Base-by-base conservation (phyloP, 2,113 vertebrate genomes). In the Gobius niger region DNA sequence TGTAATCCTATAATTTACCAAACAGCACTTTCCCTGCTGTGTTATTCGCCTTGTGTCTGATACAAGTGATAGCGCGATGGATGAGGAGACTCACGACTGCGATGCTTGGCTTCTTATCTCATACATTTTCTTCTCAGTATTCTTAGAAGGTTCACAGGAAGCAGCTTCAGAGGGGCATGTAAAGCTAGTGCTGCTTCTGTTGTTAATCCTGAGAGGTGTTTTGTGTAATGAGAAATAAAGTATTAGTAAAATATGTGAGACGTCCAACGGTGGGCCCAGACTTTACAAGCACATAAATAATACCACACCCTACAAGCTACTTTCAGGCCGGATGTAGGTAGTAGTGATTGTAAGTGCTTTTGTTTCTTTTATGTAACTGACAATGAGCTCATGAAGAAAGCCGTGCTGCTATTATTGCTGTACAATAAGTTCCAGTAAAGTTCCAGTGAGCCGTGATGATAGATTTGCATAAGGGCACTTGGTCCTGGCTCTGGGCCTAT, bases 41-140 rank as follows among this genome's bases (percentile, higher is more conserved):
- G 74, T 76, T 69, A 4, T 19, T 7, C 3, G 4, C 56, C 47
- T 47, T 12, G 63, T 54, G 70, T 53, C 19, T n/a, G 82, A 84
- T 61, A 81, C 1, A 75, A 71, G 49, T 63, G 77, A 85, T 74
- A 61, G 75, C 63, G 76, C 72, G 64, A 59, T 6, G 41, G 16
- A n/a, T 52, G 54, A 51, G 52, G 41, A 78, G 72, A 78, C 75
- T 73, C 70, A 65, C 6, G 70, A 9, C 78, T 77, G 68, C 49
- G 62, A 70, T 57, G 49, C 47, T 85, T 82, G 82, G 84, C 80
- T 88, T 78, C 85, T 87, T 78, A 74, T 51, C 16, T 60, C 85
- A 84, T 80, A n/a, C 14, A 4, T 0, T 59, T 14, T 78, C 77
- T 85, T 82, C 57, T 47, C 59, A 67, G 44, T 46, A 69, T 84